Base-by-base conservation (phyloP, 2,888 invertebrate genomes). In the Xanthia togata region DNA sequence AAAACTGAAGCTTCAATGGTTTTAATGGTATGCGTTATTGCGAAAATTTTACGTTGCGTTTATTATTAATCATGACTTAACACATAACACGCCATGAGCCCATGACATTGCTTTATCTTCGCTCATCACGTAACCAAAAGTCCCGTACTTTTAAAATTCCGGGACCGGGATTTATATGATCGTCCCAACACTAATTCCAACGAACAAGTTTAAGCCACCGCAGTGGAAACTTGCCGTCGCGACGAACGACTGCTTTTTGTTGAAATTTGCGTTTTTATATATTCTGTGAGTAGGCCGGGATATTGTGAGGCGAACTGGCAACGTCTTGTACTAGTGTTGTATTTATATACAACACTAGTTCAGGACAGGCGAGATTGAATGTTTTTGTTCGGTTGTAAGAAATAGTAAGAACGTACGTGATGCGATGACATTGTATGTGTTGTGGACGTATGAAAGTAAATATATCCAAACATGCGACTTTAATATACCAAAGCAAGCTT, bases 131-230 rank as follows among this genome's bases (percentile, higher is more conserved):
- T 77, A 70, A 70, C 78, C 63, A 69, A 85, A 79, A 82, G 44
- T 82, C 78, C 68, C 59, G 44, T 63, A 77, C 63, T 79, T 81
- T 80, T 79, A 62, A 78, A 83, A 72, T 79, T 73, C 78, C 60
- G 73, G 68, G 20, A 31, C 76, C 81, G 82, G 82, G 84, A 86
- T 87, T 87, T 79, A 79, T 80, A 74, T 80, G 78, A 87, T 82
- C 77, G 76, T 82, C 78, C 73, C 87, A 86, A 78, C 87, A 87
- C 87, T 87, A 86, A 87, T 87, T 73, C 87, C 84, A 77, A 80
- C 84, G 88, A 89, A 87, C 87, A 91, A 91, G 86, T 91, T 90
- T 88, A 88, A 90, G 90, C 90, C 85, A 86, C 88, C 84, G 86
- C 86, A 73, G 82, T 82, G 87, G 85, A 90, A 90, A 90, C 87